Evolutionary conservation across 2,113 vertebrate genomes (phyloP).

Genomic region (Hippocampus barbouri): DNA sequence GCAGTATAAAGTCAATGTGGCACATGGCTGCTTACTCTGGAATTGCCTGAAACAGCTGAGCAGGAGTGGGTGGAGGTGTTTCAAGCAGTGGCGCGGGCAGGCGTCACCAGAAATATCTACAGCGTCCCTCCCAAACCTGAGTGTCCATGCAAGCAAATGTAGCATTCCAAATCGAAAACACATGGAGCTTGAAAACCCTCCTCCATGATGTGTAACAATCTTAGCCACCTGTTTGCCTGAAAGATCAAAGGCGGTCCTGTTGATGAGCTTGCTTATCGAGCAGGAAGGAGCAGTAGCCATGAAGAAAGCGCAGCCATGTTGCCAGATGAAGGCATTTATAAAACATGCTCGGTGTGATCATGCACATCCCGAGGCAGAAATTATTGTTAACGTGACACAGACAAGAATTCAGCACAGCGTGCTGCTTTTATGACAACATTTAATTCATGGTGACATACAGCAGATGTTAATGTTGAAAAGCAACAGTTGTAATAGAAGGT

Average conservation of each 20-base stretch:
- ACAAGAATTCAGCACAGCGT: constrained; percentile 22
- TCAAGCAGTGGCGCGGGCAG: constrained; percentile 44
- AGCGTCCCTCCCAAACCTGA: constrained; percentile 63
- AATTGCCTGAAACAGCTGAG: constrained; percentile 75
- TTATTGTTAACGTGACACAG: constrained; percentile 30
- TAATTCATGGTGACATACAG: constrained; percentile 18
- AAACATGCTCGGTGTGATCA: constrained; percentile 34
- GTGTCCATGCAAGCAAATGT: constrained; percentile 62
- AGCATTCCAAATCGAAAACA: constrained; percentile 65
- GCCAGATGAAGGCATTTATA: constrained; percentile 24
- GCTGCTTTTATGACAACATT: constrained; percentile 21
- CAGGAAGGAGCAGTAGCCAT: not conserved
- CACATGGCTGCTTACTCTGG: constrained; percentile 55
- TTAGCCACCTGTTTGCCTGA: constrained; percentile 66
- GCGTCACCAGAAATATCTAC: constrained; percentile 67
- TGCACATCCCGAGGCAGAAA: constrained; percentile 29
- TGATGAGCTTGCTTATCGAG: constrained; percentile 37
- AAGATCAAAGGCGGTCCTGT: constrained; percentile 50
- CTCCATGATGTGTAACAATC: constrained; percentile 53
- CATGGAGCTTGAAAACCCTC: constrained; percentile 39
- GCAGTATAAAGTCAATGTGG: constrained; percentile 42
- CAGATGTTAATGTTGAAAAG: constrained; percentile 51
- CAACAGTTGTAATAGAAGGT: constrained; percentile 19
- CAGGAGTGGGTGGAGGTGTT: constrained; percentile 63
- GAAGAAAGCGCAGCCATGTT: constrained; percentile 37